Base-by-base conservation (phyloP, 2,888 invertebrate species). In the Idaea aversata region DNA sequence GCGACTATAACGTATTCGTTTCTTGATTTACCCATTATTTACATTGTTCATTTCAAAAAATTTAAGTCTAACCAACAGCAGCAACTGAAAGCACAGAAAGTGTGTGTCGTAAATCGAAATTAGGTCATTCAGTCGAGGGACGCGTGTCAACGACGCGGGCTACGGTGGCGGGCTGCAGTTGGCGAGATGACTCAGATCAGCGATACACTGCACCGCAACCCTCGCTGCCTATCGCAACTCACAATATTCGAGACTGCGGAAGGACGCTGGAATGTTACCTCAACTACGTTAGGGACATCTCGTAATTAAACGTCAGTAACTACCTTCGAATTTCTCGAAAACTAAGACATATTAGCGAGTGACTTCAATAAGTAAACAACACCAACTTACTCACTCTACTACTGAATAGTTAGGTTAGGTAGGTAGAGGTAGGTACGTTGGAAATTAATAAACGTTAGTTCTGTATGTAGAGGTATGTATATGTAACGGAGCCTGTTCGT, bases 401-500 rank as follows among this genome's bases (percentile, higher is more conserved):
- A 47, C 47, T 47, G 13, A 47, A 13, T 13, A 47, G 47, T 13
- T 47, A 47, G 10, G 47, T 47, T 25, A 25, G 25, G 25, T 25
- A 47, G 47, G 13, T 7, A 47, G 47, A 47, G 47, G 13, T 7
- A 47, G 47, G 13, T 47, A 47, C 47, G 6, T 47, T 47, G 7
- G 47, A 47, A 5, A 47, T 47, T 47, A 47, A 47, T 47, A 47
- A 47, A 47, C 47, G 47, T 47, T 47, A 0, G 10, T 47, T 47
- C 13, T 47, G 47, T 47, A 47, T 10, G 13, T 47, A 7, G 5
- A 13, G 47, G 70, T 69, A 73, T 73, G 75, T 74, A 72, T 74
- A 70, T 61, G 25, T 66, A 71, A 66, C 65, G 78, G 80, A 81
- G 78, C 79, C 76, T 75, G 81, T 84, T 84, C 84, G 81, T 84